These are phyloP conservation scores for Bufo gargarizans DNA, from an alignment of 2,113 vertebrate species.

Conservation along the genomic window DNA sequence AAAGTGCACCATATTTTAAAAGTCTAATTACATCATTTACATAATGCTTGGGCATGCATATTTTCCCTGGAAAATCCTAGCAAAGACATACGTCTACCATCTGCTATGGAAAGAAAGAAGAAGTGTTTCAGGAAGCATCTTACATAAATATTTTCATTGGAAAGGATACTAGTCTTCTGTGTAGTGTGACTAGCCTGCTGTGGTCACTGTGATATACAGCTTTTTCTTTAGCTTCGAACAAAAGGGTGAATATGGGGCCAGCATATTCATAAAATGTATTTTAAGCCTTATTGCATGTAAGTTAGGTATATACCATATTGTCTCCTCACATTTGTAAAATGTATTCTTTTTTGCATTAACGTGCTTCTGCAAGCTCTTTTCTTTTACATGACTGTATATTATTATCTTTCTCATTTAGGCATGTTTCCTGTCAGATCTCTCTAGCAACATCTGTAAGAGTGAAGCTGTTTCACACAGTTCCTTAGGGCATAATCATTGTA, in stretches of 20 bases:
- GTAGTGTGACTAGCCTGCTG: neutral
- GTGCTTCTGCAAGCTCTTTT: slow-evolving; percentile 6
- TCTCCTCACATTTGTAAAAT: neutral
- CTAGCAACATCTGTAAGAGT: slow-evolving; percentile 51
- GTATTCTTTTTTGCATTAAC: neutral
- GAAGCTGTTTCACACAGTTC: slow-evolving; percentile 45
- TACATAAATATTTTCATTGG: slow-evolving; percentile 56
- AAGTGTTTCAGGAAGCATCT: slow-evolving; percentile 51
- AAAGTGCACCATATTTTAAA: neutral
- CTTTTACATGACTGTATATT: slow-evolving; percentile 1
- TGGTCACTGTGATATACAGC: slow-evolving; percentile 17
- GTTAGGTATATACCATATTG: neutral
- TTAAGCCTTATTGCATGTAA: neutral
- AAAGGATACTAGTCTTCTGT: neutral
- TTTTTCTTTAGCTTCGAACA: slow-evolving; percentile 39
- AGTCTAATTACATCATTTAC: neutral
- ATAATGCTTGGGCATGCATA: neutral
- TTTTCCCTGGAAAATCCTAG: slow-evolving; percentile 37
- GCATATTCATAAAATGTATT: neutral
- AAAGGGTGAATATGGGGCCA: neutral
- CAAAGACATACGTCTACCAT: slow-evolving; percentile 33
- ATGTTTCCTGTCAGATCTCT: slow-evolving; percentile 48
- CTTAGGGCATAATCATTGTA: slow-evolving; percentile 51
- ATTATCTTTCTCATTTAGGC: neutral
- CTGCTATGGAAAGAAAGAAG: slow-evolving; percentile 49